Conservation (phyloP, 2,797 vertebrate species). For the Stomatorhinus walkeri region DNA sequence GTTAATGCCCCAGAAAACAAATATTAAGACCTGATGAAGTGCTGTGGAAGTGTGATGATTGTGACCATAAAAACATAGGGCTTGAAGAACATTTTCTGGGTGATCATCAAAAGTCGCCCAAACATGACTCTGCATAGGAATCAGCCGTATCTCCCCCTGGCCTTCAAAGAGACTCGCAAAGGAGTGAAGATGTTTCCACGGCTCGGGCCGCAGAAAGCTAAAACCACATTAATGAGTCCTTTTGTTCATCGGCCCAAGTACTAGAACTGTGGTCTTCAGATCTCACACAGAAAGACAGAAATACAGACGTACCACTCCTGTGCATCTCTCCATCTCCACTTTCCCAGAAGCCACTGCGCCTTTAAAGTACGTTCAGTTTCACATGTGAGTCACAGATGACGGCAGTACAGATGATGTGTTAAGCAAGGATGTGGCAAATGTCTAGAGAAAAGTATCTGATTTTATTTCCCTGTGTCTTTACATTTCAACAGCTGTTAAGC, state of each 20-base stretch:
- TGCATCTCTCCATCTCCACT: neutral
- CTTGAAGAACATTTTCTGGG: neutral
- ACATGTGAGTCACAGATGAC: neutral
- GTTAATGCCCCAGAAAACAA: slow-evolving; percentile 7
- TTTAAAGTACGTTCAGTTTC: neutral
- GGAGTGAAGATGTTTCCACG: neutral
- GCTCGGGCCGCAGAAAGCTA: neutral
- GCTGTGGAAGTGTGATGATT: neutral
- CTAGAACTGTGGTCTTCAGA: slow-evolving; percentile 16
- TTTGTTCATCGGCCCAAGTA: slow-evolving; percentile 12
- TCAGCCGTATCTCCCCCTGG: neutral
- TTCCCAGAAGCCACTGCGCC: slow-evolving; percentile 17
- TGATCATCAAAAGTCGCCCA: neutral
- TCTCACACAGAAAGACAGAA: slow-evolving; percentile 7
- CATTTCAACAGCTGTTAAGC: neutral
- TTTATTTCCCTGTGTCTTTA: slow-evolving; percentile 1
- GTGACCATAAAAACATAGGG: neutral
- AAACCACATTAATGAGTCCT: slow-evolving; percentile 20
- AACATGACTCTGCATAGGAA: neutral
- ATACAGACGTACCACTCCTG: neutral
- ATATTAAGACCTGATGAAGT: slow-evolving; percentile 2
- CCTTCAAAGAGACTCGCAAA: slow-evolving; percentile 8
- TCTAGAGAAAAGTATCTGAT: neutral
- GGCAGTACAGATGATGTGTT: neutral
- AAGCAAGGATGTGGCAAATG: neutral